phyloP scores from a whole-genome alignment of 2,888 invertebrate genomes.

The Chloromyia formosa region DNA sequence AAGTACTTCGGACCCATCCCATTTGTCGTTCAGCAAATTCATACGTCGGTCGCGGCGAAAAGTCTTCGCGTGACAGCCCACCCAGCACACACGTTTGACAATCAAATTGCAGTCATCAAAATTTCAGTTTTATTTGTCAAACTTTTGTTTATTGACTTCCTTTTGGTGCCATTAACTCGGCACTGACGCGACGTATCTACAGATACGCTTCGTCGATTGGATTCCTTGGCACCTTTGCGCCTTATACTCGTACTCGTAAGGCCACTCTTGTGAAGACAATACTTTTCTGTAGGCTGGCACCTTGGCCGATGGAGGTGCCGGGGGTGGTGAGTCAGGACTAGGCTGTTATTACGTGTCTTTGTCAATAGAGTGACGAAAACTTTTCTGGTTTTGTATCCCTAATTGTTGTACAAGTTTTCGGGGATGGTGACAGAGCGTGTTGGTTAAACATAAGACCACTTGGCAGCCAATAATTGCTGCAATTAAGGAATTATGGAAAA shows the following conservation, averaged over 20 bases:
- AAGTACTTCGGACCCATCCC: too few relatives aligned
- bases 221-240: conserved; percentile 9
- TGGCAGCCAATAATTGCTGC: conserved; percentile 30
- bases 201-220: conserved; percentile 8
- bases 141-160: conserved; percentile 38
- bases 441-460: conserved; percentile 24
- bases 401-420: not conserved
- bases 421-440: not conserved
- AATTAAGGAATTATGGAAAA: conserved; percentile 38
- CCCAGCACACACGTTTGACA: conserved; percentile 21
- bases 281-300: not conserved
- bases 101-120: conserved; percentile 42
- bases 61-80: conserved; percentile 34
- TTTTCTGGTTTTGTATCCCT: not conserved
- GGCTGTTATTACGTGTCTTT: too few relatives aligned
- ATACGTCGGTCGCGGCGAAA: not conserved
- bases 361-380: not conserved
- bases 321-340: not conserved
- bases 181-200: not conserved
- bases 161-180: conserved; percentile 28
- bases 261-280: not conserved
- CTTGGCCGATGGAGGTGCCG: not conserved
- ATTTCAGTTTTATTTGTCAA: conserved; percentile 36
- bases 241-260: not conserved
- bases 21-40: not conserved